Percentiles rank a stretch among this genome's conserved stretches.
Conservation (phyloP, 2,113 vertebrate species). For the Lampris incognitus region DNA sequence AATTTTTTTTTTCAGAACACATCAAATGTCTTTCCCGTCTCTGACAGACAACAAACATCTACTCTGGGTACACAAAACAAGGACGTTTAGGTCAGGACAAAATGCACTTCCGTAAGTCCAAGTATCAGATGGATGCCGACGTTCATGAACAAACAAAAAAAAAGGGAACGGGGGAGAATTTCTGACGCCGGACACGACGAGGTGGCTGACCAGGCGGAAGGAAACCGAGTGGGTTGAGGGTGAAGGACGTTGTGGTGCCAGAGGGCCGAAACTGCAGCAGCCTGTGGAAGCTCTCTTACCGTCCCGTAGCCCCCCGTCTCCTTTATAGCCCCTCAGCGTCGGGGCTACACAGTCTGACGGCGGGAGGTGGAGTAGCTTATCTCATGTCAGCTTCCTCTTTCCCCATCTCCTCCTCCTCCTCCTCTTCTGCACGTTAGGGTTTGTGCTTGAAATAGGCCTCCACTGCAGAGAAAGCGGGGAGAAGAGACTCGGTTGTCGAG, state of each 20-base stretch:
- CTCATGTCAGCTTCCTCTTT: neutral
- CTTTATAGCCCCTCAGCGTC: too few species aligned
- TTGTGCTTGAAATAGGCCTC: constrained; percentile 98
- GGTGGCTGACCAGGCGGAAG: too few species aligned
- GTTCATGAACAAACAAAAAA: neutral
- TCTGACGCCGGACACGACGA: neutral
- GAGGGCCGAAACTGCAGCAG: too few species aligned
- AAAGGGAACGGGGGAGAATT: neutral
- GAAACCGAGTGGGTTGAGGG: too few species aligned
- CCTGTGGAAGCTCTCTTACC: too few species aligned
- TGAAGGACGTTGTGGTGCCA: too few species aligned
- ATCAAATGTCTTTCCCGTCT: constrained; percentile 11
- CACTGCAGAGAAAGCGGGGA: constrained; percentile 81
- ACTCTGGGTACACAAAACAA: neutral
- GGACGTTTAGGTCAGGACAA: constrained; percentile 25
- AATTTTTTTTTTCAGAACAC: neutral
- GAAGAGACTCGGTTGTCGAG: neutral
- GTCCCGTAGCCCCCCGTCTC: too few species aligned
- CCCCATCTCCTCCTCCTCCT: neutral
- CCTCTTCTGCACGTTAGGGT: constrained; percentile 79
- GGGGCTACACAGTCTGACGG: too few species aligned
- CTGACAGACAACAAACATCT: constrained; percentile 24
- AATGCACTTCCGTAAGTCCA: constrained; percentile 37
- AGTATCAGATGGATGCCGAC: constrained; percentile 12
- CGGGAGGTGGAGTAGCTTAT: too few species aligned